Base-by-base conservation (phyloP, 2,797 vertebrate species). In the Helostoma temminkii region DNA sequence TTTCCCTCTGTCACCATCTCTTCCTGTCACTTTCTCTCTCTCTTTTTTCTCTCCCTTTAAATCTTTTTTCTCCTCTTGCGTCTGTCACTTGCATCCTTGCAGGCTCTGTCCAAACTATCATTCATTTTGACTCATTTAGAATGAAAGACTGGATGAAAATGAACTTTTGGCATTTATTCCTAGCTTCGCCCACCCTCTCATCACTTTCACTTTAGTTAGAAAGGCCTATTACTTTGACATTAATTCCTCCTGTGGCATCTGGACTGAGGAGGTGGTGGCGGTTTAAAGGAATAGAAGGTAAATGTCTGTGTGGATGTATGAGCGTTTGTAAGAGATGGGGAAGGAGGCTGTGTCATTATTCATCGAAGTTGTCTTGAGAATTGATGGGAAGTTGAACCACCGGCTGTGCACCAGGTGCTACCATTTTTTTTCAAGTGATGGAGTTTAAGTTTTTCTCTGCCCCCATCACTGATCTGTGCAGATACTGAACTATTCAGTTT, bases 331-430 rank as follows among this genome's bases (percentile, higher is more conserved):
- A 43, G 69, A 57, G 55, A 76, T 22, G 14, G 57, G 66, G 15
- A 56, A 19, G 9, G 36, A 48, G 39, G 30, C 10, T 26, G 55
- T 66, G 48, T 66, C 58, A 66, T 75, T 66, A 76, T 62, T 80
- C 49, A 78, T 43, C 78, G 49, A 80, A 42, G 30, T 62, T 71
- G 78, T 72, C 68, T 36, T 59, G 59, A 70, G 60, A 68, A 74
- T 53, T 81, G 66, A 73, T 78, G 58, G 18, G 39, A 60, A 60
- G 64, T 48, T 47, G 16, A 75, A 70, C 61, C 58, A 50, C 16
- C 65, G 46, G 56, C 63, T 70, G 53, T 72, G 57, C 74, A 84
- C 59, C 70, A 75, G 66, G 73, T 81, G 77, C 71, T 68, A 37
- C 69, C 49, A 71, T 81, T 80, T 78, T 55, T 61, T 70, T 58